Conservation (phyloP, 2,113 vertebrate genomes). For the Chaetodon trifascialis region DNA sequence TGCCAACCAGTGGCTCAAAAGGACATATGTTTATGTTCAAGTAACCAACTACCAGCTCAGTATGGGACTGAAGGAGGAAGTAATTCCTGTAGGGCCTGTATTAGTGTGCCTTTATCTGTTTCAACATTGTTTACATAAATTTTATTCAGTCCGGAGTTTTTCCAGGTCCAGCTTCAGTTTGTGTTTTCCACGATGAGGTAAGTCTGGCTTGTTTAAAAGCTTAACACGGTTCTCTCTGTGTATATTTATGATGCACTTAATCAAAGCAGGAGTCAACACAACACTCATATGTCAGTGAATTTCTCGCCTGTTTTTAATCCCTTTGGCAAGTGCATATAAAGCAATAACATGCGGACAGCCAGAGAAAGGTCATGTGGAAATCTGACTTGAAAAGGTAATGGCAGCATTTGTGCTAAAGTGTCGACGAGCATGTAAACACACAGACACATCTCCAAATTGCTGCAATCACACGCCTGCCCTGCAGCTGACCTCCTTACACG, state of each 20-base stretch:
- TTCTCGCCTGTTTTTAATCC: conserved; percentile 13
- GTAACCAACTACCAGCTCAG: background rate
- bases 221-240: conserved; percentile 3
- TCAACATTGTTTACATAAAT: conserved; percentile 17
- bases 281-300: conserved; percentile 10
- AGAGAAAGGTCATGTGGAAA: background rate
- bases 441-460: conserved; percentile 29
- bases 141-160: conserved; percentile 3
- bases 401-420: conserved; percentile 25
- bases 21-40: background rate
- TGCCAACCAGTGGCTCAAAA: background rate
- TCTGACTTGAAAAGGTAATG: conserved; percentile 20
- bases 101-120: background rate
- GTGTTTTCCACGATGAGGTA: background rate
- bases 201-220: conserved; percentile 21
- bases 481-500: conserved; percentile 57
- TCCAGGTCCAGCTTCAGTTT: conserved; percentile 32
- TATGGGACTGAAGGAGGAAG: background rate
- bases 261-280: conserved; percentile 20
- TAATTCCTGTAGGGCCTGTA: too few species aligned
- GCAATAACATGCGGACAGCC: background rate
- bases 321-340: conserved; percentile 31
- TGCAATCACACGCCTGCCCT: conserved; percentile 46
- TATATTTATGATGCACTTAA: conserved; percentile 21
- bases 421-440: conserved; percentile 48